Percentiles rank a stretch among this genome's conserved stretches.
These are phyloP conservation scores for Holothuria glaberrima DNA, from an alignment of 35 echinoderm and acorn worm genomes.

Conservation along the genomic window DNA sequence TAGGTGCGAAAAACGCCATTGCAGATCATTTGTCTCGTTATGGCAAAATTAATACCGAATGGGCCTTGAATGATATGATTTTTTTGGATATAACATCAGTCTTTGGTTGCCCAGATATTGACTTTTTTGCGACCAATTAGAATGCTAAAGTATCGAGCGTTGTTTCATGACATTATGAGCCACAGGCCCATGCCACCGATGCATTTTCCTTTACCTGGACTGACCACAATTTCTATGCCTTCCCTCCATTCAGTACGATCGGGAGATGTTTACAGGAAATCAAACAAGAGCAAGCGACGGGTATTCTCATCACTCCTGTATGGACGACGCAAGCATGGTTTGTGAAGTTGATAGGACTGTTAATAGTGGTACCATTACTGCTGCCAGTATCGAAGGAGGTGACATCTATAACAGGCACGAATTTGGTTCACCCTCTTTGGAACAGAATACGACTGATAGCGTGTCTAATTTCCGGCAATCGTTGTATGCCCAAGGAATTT, in stretches of 20 bases:
- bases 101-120: conserved; percentile 54
- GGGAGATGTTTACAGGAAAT: conserved; percentile 51
- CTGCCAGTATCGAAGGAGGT: conserved; percentile 32
- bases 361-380: conserved; percentile 39
- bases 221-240: conserved; percentile 32
- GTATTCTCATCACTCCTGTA: conserved; percentile 47
- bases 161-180: conserved; percentile 52
- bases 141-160: too few species aligned
- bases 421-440: conserved; percentile 14
- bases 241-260: conserved; percentile 45
- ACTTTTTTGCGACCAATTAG: conserved; percentile 42
- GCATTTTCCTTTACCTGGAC: conserved; percentile 41
- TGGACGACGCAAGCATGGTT: too few species aligned
- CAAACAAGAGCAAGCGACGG: too few species aligned
- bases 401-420: background rate
- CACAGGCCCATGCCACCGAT: conserved; percentile 27
- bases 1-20: conserved; percentile 36
- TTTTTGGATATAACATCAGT: conserved; percentile 30
- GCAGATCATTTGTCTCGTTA: too few species aligned
- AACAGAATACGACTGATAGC: conserved; percentile 29
- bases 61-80: conserved; percentile 21
- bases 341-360: conserved; percentile 46
- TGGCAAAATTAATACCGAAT: too few species aligned
- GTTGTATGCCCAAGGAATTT: conserved; percentile 34
- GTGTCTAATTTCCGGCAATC: conserved; percentile 50